Percentiles rank a stretch among this genome's conserved stretches.
phyloP scores from a whole-genome alignment of 2,113 vertebrate genomes.

The Zootoca vivipara region DNA sequence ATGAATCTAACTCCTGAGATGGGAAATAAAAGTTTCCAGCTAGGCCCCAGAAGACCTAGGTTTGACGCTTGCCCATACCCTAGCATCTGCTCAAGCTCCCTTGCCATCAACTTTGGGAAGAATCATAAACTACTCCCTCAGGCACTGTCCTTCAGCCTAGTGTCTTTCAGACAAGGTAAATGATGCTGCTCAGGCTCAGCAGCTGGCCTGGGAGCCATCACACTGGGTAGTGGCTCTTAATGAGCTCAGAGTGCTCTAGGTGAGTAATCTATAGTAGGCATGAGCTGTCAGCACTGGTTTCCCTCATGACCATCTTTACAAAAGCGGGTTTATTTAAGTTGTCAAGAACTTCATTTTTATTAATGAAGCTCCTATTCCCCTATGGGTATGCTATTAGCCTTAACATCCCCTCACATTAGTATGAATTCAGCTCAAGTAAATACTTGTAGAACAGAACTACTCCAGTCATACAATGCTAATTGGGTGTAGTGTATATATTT shows the following conservation, averaged over 20 bases:
- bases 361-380: constrained; percentile 4
- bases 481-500: background rate
- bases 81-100: background rate
- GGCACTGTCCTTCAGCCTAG: constrained; percentile 7
- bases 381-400: background rate
- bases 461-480: background rate
- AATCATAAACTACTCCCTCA: constrained; percentile 11
- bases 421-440: constrained; percentile 10
- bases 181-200: background rate
- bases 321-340: constrained; percentile 7
- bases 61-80: no score
- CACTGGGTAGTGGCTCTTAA: background rate
- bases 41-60: background rate
- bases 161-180: constrained; percentile 8
- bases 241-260: background rate
- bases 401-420: background rate
- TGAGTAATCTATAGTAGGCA: background rate
- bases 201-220: background rate
- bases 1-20: no score
- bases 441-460: background rate
- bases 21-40: background rate
- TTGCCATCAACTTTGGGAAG: background rate
- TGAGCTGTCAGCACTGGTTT: background rate
- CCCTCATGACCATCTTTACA: background rate
- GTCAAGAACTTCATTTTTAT: constrained; percentile 22